phyloP scores from a whole-genome alignment of 2,797 vertebrate genomes.

The Antrozous pallidus region DNA sequence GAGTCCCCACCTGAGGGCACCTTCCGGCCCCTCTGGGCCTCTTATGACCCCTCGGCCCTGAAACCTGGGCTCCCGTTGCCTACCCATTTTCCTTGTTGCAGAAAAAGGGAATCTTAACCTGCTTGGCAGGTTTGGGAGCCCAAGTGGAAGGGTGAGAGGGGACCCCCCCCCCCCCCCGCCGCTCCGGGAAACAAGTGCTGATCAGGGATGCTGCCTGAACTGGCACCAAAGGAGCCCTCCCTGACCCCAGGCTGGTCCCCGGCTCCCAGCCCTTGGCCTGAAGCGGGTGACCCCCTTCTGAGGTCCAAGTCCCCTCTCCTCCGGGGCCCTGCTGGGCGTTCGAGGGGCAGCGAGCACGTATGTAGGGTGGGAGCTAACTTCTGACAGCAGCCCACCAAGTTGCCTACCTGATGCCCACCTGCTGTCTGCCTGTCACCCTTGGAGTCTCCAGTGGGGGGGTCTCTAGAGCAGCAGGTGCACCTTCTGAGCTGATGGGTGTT shows the following conservation, averaged over 20 bases:
- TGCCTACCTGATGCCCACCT: neutral
- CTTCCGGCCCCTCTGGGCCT: neutral
- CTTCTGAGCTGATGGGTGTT: neutral
- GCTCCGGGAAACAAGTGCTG: neutral
- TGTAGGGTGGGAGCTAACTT: neutral
- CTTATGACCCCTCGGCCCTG: neutral
- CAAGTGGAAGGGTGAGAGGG: neutral
- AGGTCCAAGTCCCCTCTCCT: neutral
- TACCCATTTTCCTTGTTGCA: neutral
- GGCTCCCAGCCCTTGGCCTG: neutral
- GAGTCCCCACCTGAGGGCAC: neutral
- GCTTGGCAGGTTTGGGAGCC: neutral
- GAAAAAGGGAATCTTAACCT: neutral
- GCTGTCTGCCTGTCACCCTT: accelerated
- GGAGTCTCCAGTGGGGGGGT: neutral
- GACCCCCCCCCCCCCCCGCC: neutral
- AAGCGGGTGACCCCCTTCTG: neutral
- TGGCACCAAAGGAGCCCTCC: neutral
- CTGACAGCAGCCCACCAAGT: neutral
- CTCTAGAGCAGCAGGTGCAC: neutral
- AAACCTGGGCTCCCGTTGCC: neutral
- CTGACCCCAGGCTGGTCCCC: neutral
- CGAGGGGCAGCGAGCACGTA: no score
- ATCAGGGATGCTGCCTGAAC: neutral
- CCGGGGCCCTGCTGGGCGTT: neutral